phyloP scores from a whole-genome alignment of 2,797 vertebrate species.

The Anableps anableps region DNA sequence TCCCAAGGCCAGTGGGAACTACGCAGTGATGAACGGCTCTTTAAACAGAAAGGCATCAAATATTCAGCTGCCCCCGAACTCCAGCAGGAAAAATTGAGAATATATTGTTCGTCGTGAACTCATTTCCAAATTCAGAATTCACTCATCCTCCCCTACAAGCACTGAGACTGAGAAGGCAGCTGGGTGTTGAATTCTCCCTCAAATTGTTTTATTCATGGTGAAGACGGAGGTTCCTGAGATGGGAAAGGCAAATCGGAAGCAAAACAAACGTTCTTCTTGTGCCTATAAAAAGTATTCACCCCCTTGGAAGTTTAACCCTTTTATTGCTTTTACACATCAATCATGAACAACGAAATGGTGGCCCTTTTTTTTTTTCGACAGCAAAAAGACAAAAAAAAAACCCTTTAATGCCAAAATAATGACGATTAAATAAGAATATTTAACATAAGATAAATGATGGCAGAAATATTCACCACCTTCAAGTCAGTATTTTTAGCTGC shows the following conservation, averaged over 20 bases:
- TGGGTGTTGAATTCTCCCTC: conserved; percentile 34
- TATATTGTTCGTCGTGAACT: conserved; percentile 52
- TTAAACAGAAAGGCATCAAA: conserved; percentile 72
- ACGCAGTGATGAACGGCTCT: conserved; percentile 62
- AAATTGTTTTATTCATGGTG: conserved; percentile 58
- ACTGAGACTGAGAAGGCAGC: conserved; percentile 21
- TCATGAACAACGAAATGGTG: too few species aligned
- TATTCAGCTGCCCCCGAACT: conserved; percentile 73
- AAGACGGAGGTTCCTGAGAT: conserved; percentile 40
- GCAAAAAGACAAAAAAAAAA: too few species aligned
- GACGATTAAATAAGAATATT: too few species aligned
- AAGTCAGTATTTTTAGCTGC: too few species aligned
- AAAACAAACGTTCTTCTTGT: conserved; percentile 23
- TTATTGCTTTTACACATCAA: too few species aligned
- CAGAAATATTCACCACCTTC: too few species aligned
- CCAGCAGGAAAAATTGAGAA: conserved; percentile 67
- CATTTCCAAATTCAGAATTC: conserved; percentile 52
- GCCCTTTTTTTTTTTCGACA: too few species aligned
- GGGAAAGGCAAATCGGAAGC: conserved; percentile 33
- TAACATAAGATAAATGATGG: too few species aligned
- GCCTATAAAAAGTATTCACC: background rate
- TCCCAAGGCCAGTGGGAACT: conserved; percentile 22
- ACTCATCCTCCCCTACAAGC: conserved; percentile 46
- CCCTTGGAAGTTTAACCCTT: background rate
- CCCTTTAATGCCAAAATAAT: too few species aligned